A percentile compares a stretch with the other conserved stretches of the same genome.
phyloP scores from a whole-genome alignment of 2,797 vertebrate genomes.

The Pogonophryne albipinna region DNA sequence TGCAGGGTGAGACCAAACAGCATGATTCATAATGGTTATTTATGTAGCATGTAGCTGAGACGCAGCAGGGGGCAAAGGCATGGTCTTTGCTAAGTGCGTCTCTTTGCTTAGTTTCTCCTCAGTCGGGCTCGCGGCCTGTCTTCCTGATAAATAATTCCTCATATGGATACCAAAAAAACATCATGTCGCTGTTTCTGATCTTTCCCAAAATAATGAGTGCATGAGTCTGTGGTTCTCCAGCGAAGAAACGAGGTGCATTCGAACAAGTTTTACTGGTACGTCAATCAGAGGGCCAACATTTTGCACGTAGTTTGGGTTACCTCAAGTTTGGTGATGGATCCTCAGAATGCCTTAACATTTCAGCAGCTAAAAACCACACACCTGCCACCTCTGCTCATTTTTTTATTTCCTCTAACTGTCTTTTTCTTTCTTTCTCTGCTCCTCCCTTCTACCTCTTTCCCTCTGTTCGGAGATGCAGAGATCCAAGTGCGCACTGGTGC shows the following conservation, averaged over 20 bases:
- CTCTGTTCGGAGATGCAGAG: slow-evolving; percentile 68
- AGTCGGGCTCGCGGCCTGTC: slow-evolving; percentile 47
- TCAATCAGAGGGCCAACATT: slow-evolving; percentile 21
- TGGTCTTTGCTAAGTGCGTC: slow-evolving; percentile 79
- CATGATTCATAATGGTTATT: slow-evolving; percentile 86
- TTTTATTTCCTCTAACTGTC: slow-evolving; percentile 57
- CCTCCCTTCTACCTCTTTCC: slow-evolving; percentile 52
- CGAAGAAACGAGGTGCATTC: slow-evolving; percentile 52
- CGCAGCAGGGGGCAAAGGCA: slow-evolving; percentile 78
- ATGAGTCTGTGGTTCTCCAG: slow-evolving; percentile 45
- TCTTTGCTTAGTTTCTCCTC: slow-evolving; percentile 69
- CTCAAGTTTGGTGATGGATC: slow-evolving; percentile 21
- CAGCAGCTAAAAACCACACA: slow-evolving; percentile 29
- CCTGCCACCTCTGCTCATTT: slow-evolving; percentile 11
- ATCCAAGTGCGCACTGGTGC: slow-evolving; percentile 79
- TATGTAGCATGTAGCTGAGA: slow-evolving; percentile 79
- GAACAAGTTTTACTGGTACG: slow-evolving; percentile 44
- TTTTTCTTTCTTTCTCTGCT: slow-evolving; percentile 43
- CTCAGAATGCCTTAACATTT: slow-evolving; percentile 18
- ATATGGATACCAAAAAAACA: slow-evolving; percentile 52
- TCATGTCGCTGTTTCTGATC: slow-evolving; percentile 69
- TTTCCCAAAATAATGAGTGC: slow-evolving; percentile 71
- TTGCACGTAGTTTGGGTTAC: slow-evolving; percentile 21
- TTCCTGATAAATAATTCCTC: slow-evolving; percentile 63
- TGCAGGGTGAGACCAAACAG: slow-evolving; percentile 81